Percentiles rank a stretch among this genome's conserved stretches.
Evolutionary conservation across 2,888 invertebrate species (phyloP).

Genomic region (Caenorhabditis sp.): DNA sequence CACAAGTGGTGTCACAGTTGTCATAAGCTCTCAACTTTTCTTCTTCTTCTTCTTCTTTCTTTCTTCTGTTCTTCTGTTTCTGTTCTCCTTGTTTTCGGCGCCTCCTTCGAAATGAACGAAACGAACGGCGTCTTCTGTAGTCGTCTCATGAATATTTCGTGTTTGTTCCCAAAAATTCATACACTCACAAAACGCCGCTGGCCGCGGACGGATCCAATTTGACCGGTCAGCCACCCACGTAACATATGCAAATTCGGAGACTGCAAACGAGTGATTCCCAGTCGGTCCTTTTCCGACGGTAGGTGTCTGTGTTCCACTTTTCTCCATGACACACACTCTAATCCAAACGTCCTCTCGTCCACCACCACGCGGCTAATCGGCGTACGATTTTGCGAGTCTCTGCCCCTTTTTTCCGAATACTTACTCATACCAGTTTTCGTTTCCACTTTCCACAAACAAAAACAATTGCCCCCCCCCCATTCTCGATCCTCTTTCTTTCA

Average conservation of each 20-base stretch:
- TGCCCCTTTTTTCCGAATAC: constrained; percentile 32
- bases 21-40: constrained; percentile 33
- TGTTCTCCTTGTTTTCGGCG: constrained; percentile 15
- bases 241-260: constrained; percentile 29
- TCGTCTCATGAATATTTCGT: constrained; percentile 35
- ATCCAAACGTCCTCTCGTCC: constrained; percentile 46
- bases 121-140: not conserved
- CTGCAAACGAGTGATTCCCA: constrained; percentile 3
- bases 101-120: too few relatives aligned
- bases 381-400: constrained; percentile 11
- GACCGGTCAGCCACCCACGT: constrained; percentile 33
- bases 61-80: constrained; percentile 12
- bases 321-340: too few relatives aligned
- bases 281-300: constrained; percentile 2
- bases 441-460: constrained; percentile 11
- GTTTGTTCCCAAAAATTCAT: constrained; percentile 5
- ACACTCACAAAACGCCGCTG: too few relatives aligned
- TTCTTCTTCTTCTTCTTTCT: constrained; percentile 12
- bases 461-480: not conserved
- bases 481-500: not conserved
- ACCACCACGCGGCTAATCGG: constrained; percentile 18
- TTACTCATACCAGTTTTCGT: constrained; percentile 27
- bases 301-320: constrained; percentile 32
- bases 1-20: constrained; percentile 36
- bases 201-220: too few relatives aligned